Base-by-base conservation (phyloP, 1,140 invertebrate genomes). In the Stenopsyche tienmushanensis region DNA sequence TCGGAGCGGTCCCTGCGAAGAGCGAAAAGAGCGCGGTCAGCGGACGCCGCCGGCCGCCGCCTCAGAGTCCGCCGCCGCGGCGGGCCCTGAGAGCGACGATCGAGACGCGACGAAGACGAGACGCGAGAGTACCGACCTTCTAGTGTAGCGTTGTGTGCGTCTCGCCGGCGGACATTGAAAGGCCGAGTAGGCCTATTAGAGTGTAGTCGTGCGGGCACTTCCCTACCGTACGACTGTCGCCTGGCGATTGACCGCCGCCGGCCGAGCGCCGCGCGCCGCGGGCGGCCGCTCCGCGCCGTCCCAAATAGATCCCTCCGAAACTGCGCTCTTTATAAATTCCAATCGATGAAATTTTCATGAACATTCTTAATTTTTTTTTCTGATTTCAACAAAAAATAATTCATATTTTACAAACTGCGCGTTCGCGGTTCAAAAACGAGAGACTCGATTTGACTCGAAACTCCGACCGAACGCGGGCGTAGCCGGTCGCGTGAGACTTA, bases 1-100 rank as follows among this genome's bases (percentile, higher is more conserved):
- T 69, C 64, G 65, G 69, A 70, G 70, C 74, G 72, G 25, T 44
- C 23, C 77, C 77, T 78, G 74, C n/a, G 78, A 78, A 13, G n/a
- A n/a, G n/a, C n/a, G n/a, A n/a, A n/a, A n/a, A n/a, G n/a, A n/a
- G n/a, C 23, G 15, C 3, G 23, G 7, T 10, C 21, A 50, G 21
- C 5, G 5, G 29, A 20, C 5, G 47, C 47, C n/a, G 15, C 47
- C 47, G 47, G 18, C 5, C 47, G 47, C 47, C 47, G 13, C 13
- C 29, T 34, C 13, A 13, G 29, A 5, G 29, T 13, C 5, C 29
- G 13, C 5, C 29, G 13, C 5, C 47, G 23, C 2, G 9, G 23
- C 52, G 23, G 23, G 7, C 23, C 5, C 29, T 13, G 29, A 13
- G 15, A 23, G 24, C 23, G 20, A 34, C 52, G 23, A 18, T 18